Conservation (phyloP, 2,113 vertebrate genomes). For the Mustela lutreola region DNA sequence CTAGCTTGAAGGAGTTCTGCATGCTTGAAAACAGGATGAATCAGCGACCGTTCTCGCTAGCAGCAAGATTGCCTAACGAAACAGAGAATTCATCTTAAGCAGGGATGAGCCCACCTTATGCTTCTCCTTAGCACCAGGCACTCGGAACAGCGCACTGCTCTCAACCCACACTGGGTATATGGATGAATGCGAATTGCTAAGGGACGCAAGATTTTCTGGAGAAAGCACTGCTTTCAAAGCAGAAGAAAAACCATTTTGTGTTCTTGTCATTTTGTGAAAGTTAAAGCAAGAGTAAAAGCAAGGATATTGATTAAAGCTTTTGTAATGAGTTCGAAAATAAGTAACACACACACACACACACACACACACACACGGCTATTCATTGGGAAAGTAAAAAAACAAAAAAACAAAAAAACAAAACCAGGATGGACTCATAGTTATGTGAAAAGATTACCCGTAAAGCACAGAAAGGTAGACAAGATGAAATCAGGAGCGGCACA, state of each 20-base stretch:
- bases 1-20: background rate
- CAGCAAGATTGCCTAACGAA: background rate
- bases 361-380: background rate
- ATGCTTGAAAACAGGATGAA: background rate
- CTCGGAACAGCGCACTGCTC: background rate
- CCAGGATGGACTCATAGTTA: background rate
- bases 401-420: background rate
- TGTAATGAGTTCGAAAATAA: conserved; percentile 35
- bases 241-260: background rate
- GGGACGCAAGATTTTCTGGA: background rate
- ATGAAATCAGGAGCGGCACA: background rate
- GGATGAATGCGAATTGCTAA: background rate
- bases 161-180: background rate
- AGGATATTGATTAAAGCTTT: conserved; percentile 24
- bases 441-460: background rate
- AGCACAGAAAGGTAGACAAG: background rate
- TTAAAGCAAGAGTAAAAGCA: conserved; percentile 40
- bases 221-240: background rate
- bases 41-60: background rate
- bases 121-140: background rate
- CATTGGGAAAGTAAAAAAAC: background rate
- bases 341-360: background rate
- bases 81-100: background rate
- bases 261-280: background rate
- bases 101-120: background rate